phyloP scores from a whole-genome alignment of 2,797 vertebrate genomes.

The Vultur gryphus region DNA sequence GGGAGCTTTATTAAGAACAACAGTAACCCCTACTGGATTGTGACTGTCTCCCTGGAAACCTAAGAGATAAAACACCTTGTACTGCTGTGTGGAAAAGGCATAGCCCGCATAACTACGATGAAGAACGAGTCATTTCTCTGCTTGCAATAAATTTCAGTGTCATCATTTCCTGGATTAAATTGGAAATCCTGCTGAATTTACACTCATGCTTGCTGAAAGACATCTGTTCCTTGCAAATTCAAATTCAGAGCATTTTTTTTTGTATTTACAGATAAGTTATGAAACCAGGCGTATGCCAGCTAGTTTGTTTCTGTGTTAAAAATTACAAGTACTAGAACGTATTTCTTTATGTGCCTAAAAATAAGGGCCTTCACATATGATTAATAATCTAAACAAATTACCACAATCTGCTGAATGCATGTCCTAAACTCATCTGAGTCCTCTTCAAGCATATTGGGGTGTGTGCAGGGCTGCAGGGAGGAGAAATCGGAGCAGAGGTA shows the following conservation, averaged over 20 bases:
- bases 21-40: conserved; percentile 72
- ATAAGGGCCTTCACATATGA: background rate
- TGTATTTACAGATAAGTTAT: conserved; percentile 36
- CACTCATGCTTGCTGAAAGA: conserved; percentile 11
- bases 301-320: background rate
- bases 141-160: conserved; percentile 47
- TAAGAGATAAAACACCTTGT: conserved; percentile 70
- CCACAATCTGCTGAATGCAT: background rate
- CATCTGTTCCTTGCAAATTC: conserved; percentile 40
- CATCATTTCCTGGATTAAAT: conserved; percentile 54
- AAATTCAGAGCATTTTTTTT: conserved; percentile 31
- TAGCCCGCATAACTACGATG: background rate
- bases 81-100: conserved; percentile 46
- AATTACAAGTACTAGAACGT: background rate
- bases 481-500: background rate
- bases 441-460: background rate
- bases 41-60: conserved; percentile 83
- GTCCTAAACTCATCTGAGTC: background rate
- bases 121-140: conserved; percentile 2
- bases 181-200: conserved; percentile 48
- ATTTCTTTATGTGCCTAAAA: background rate
- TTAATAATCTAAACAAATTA: background rate
- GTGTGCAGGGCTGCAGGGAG: background rate
- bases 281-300: background rate
- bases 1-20: conserved; percentile 69